Evolutionary conservation across 2,888 invertebrate species (phyloP).

Genomic region (Drosophila austrosaltans): DNA sequence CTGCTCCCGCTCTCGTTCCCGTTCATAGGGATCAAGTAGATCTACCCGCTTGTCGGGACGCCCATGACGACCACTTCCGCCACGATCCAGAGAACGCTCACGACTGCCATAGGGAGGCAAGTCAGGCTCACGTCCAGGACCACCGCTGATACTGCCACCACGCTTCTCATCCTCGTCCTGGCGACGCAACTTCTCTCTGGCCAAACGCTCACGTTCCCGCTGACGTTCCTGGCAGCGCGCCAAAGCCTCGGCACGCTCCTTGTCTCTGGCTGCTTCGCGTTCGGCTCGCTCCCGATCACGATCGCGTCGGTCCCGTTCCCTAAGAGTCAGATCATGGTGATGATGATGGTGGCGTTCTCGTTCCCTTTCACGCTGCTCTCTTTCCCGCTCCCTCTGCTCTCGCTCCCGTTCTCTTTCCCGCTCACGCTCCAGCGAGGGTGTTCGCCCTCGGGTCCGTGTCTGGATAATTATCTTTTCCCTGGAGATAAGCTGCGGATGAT

Average conservation of each 20-base stretch:
- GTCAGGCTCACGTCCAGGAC: conserved; percentile 86
- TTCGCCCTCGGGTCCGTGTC: conserved; percentile 81
- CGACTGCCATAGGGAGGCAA: conserved; percentile 83
- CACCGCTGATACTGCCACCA: conserved; percentile 51
- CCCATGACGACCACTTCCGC: conserved; percentile 58
- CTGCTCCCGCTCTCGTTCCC: conserved; percentile 60
- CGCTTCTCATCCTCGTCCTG: conserved; percentile 83
- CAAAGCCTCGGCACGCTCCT: conserved; percentile 87
- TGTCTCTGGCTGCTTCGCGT: conserved; percentile 86
- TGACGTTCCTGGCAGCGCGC: conserved; percentile 87
- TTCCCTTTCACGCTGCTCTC: conserved; percentile 76
- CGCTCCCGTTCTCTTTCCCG: conserved; percentile 66
- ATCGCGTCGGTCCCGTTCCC: conserved; percentile 84
- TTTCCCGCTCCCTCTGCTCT: conserved; percentile 64
- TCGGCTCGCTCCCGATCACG: conserved; percentile 85
- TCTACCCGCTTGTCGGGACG: conserved; percentile 72
- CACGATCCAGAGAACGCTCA: conserved; percentile 80
- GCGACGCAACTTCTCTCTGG: conserved; percentile 84
- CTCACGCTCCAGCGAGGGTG: conserved; percentile 78
- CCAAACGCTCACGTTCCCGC: conserved; percentile 85
- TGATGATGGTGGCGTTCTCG: conserved; percentile 31
- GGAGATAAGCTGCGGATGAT: conserved; percentile 71
- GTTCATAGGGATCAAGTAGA: conserved; percentile 73
- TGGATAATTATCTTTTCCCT: conserved; percentile 83
- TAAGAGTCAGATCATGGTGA: conserved; percentile 47